Conservation (phyloP, 2,113 vertebrate genomes). For the Canis aureus region DNA sequence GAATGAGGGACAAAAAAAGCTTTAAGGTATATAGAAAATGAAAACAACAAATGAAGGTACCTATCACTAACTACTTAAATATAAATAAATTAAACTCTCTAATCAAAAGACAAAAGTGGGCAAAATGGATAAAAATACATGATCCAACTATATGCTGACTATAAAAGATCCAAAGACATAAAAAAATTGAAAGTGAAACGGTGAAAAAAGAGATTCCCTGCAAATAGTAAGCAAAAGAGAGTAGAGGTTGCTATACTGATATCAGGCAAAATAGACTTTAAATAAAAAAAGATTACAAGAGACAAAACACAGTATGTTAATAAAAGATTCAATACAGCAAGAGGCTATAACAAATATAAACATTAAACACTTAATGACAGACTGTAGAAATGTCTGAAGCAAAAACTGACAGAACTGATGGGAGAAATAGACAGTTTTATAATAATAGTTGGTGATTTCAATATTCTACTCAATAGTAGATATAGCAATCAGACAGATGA, state of each 20-base stretch:
- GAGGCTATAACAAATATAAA: not conserved
- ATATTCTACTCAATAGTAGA: not conserved
- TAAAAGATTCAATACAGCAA: not conserved
- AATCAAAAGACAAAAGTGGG: not conserved
- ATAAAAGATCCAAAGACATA: not conserved
- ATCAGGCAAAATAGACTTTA: not conserved
- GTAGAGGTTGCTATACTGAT: not conserved
- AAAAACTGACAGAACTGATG: not conserved
- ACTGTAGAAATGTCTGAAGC: not conserved
- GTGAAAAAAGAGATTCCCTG: not conserved
- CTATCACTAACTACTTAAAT: not conserved
- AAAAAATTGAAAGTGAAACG: not conserved
- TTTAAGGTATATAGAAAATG: not conserved
- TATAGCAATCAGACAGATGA: not conserved
- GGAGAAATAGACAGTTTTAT: not conserved
- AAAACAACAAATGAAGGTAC: not conserved
- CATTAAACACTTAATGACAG: not conserved
- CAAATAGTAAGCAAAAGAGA: not conserved
- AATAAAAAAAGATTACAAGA: not conserved
- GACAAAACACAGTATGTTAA: not conserved
- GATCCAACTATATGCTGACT: not conserved
- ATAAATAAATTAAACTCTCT: not conserved
- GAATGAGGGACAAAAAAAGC: not conserved
- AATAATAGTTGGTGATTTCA: not conserved
- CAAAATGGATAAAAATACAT: not conserved